Conservation (phyloP, 2,113 vertebrate genomes). For the Hirundichthys speculiger region DNA sequence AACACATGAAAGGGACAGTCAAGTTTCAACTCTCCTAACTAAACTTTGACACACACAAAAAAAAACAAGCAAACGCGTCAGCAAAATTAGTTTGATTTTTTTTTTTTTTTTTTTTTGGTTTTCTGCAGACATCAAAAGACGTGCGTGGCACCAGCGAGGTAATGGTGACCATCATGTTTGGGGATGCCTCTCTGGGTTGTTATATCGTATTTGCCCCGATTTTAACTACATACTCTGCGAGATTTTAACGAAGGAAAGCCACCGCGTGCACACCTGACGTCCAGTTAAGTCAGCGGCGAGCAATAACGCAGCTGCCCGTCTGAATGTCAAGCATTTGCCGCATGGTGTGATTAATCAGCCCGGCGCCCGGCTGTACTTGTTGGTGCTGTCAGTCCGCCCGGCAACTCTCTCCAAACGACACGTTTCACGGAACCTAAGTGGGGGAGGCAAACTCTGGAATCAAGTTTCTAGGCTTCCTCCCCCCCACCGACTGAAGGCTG, state of each 20-base stretch:
- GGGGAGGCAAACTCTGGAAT: conserved; percentile 18
- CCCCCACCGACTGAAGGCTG: too few relatives aligned
- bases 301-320: background rate
- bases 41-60: too few relatives aligned
- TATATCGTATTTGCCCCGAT: background rate
- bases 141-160: conserved; percentile 60
- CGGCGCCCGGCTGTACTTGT: conserved; percentile 34
- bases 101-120: background rate
- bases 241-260: conserved; percentile 2
- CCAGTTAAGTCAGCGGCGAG: background rate
- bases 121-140: conserved; percentile 20
- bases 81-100: too few relatives aligned
- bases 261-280: background rate
- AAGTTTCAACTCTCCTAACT: background rate
- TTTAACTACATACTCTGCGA: background rate
- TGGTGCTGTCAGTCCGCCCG: conserved; percentile 11
- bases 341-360: conserved; percentile 34
- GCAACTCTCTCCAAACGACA: background rate
- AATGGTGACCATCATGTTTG: conserved; percentile 53
- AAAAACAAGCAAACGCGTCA: background rate
- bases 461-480: conserved; percentile 17
- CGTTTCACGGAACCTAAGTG: too few relatives aligned
- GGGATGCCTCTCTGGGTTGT: conserved; percentile 25
- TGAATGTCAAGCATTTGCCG: conserved; percentile 40
- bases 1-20: conserved; percentile 3